Evolutionary conservation across 2,888 invertebrate species (phyloP).

Genomic region (Lycia hirtaria): DNA sequence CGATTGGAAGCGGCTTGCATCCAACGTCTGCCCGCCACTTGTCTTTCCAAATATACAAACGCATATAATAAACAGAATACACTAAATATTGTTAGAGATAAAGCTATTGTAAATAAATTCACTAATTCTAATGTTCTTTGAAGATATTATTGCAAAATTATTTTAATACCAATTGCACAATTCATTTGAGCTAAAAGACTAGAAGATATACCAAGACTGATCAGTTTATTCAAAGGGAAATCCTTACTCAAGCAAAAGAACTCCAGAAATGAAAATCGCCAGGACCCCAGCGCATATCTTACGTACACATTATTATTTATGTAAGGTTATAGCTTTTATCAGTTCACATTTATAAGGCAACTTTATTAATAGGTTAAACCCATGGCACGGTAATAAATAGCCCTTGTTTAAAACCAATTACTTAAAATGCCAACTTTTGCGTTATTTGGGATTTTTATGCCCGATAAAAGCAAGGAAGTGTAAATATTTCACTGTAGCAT

Average conservation of each 20-base stretch:
- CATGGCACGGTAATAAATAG: not conserved
- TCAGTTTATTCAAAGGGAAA: conserved; percentile 15
- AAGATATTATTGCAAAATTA: conserved; percentile 9
- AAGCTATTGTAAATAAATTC: not conserved
- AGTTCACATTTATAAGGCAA: conserved; percentile 3
- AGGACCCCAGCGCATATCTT: not conserved
- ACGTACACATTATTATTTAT: not conserved
- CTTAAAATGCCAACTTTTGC: not conserved
- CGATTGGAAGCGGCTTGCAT: too few species aligned
- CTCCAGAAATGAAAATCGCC: conserved; percentile 21
- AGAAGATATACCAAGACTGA: conserved; percentile 21
- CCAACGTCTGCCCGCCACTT: too few species aligned
- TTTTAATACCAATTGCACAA: conserved; percentile 9
- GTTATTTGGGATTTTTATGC: too few species aligned
- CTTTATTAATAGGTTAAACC: not conserved
- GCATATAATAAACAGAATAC: too few species aligned
- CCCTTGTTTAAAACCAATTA: not conserved
- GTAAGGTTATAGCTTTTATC: conserved; percentile 8
- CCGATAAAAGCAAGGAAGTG: not conserved
- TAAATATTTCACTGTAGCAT: not conserved
- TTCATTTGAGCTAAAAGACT: conserved; percentile 22
- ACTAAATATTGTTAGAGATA: too few species aligned
- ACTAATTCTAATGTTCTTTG: not conserved
- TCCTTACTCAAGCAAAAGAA: not conserved
- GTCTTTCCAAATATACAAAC: too few species aligned